These are phyloP conservation scores for Halictus quadricinctus DNA, from an alignment of 2,888 invertebrate species.

Conservation along the genomic window DNA sequence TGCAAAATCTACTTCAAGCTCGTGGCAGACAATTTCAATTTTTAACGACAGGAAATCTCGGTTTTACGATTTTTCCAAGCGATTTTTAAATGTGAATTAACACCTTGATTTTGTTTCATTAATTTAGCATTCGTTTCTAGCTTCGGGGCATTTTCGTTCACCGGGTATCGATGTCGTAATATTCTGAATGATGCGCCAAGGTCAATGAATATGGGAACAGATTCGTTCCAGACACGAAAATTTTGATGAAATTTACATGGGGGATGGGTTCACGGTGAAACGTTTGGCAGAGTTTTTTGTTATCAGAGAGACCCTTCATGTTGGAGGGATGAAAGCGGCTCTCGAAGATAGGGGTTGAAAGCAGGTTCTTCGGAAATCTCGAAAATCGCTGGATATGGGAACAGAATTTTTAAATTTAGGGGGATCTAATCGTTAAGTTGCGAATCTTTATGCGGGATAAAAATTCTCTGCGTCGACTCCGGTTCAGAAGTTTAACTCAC, in stretches of 20 bases:
- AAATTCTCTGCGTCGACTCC: neutral
- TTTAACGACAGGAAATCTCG: neutral
- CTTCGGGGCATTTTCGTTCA: too few relatives aligned
- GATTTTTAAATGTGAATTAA: neutral
- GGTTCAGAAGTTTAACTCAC: neutral
- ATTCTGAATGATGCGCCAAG: too few relatives aligned
- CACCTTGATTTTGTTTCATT: neutral
- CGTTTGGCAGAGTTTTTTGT: neutral
- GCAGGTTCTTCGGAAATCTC: neutral
- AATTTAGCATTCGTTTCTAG: neutral
- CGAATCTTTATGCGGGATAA: neutral
- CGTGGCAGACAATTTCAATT: neutral
- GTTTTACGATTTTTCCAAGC: too few relatives aligned
- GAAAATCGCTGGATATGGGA: neutral
- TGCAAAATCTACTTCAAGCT: neutral
- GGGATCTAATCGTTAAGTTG: neutral
- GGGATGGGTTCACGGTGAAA: neutral
- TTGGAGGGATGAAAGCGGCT: neutral
- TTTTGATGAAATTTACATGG: neutral
- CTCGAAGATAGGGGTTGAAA: neutral
- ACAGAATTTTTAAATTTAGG: neutral
- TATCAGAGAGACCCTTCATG: neutral
- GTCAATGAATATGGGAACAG: too few relatives aligned
- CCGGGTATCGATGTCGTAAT: too few relatives aligned
- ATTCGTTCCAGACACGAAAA: neutral